Conservation (phyloP, 2,888 invertebrate genomes). For the Nasonovia ribisnigri region DNA sequence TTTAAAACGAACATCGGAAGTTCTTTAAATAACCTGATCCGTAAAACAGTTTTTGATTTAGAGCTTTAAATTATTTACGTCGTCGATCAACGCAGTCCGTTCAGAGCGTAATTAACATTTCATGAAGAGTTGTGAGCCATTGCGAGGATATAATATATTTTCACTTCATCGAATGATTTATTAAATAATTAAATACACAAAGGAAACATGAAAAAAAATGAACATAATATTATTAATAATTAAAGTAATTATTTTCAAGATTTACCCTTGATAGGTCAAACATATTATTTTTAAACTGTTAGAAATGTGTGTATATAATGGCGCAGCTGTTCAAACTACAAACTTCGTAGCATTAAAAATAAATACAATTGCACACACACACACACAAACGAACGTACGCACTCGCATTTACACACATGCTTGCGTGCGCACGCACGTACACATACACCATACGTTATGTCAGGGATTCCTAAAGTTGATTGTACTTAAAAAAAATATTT, state of each 20-base stretch:
- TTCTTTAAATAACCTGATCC: neutral
- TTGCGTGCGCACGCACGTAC: neutral
- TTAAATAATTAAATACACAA: conserved; percentile 30
- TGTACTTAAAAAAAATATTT: neutral
- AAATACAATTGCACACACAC: conserved; percentile 32
- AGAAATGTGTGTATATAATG: conserved; percentile 17
- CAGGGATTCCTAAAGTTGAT: conserved; percentile 30
- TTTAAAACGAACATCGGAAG: neutral
- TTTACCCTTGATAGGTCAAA: conserved; percentile 59
- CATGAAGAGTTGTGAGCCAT: neutral
- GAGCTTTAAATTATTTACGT: neutral
- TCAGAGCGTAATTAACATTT: neutral
- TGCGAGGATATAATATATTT: neutral
- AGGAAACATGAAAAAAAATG: neutral
- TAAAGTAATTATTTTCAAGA: conserved; percentile 45
- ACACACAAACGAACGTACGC: neutral
- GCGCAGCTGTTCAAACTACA: conserved; percentile 57
- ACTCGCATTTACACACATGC: neutral
- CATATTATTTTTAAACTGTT: conserved; percentile 57
- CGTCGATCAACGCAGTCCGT: neutral
- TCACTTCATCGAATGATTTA: neutral
- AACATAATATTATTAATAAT: neutral
- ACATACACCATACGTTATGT: neutral
- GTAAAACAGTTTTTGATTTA: neutral
- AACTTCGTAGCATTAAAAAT: conserved; percentile 46